phyloP scores from a whole-genome alignment of 2,797 vertebrate genomes.

The Paguma larvata region DNA sequence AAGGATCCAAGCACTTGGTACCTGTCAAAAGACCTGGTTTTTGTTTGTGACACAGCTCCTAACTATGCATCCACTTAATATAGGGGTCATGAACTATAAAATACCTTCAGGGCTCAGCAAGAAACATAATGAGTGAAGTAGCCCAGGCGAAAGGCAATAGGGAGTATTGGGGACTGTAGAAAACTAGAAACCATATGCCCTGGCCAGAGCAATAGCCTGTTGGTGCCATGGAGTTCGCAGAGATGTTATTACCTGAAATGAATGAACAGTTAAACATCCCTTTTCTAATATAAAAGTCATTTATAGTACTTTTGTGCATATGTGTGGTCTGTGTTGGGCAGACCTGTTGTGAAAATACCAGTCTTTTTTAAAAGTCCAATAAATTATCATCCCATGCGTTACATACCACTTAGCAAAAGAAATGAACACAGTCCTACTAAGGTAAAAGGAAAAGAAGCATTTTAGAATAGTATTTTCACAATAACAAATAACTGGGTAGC shows the following conservation, averaged over 20 bases:
- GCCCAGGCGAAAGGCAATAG: not conserved
- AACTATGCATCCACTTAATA: not conserved
- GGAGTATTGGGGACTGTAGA: not conserved
- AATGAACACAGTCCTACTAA: not conserved
- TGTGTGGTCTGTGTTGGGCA: not conserved
- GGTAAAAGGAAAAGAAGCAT: not conserved
- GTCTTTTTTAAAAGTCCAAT: not conserved
- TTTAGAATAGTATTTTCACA: constrained; percentile 15
- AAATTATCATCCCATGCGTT: not conserved
- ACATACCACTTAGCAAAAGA: not conserved
- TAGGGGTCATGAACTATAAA: not conserved
- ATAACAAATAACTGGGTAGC: not conserved
- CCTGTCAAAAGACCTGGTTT: constrained; percentile 4
- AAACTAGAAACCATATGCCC: not conserved
- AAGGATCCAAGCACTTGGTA: not conserved
- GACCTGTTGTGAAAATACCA: not conserved
- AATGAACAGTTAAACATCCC: too few species aligned
- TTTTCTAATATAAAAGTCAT: not conserved
- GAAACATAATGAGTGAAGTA: not conserved
- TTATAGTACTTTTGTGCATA: not conserved
- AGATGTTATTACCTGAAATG: not conserved
- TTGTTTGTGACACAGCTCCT: not conserved
- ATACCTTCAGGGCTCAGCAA: not conserved
- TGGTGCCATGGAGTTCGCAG: not conserved
- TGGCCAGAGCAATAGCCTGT: too few species aligned